These are phyloP conservation scores for Miniopterus natalensis DNA, from an alignment of 2,113 vertebrate genomes.

Conservation along the genomic window DNA sequence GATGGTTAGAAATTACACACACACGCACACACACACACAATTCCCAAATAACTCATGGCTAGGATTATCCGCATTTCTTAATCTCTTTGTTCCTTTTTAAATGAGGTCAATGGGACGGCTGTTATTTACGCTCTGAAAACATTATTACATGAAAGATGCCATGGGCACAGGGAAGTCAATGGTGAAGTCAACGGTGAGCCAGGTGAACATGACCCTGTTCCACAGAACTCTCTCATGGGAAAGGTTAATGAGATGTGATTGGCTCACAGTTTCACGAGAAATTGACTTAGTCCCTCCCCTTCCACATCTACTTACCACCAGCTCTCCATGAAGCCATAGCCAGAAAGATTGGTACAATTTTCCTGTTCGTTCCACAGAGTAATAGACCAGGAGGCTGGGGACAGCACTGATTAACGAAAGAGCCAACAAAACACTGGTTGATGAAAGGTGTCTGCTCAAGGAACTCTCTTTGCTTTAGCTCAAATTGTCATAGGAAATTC, in stretches of 20 bases:
- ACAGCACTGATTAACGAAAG: neutral
- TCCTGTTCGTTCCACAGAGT: neutral
- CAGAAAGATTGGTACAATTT: neutral
- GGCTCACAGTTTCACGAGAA: neutral
- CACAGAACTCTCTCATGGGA: neutral
- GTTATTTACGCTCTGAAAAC: neutral
- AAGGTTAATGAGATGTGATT: neutral
- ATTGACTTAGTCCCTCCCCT: neutral
- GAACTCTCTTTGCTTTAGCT: neutral
- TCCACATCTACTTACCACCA: neutral
- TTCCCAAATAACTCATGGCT: neutral
- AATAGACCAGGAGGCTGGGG: neutral
- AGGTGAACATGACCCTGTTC: neutral
- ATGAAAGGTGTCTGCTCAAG: neutral
- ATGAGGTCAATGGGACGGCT: neutral
- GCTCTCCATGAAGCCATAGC: neutral
- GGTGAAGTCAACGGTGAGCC: neutral
- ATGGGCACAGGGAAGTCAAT: neutral
- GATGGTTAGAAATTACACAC: neutral
- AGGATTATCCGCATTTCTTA: neutral
- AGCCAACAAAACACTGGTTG: neutral
- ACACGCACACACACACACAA: neutral
- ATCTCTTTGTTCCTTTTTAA: constrained; percentile 34
- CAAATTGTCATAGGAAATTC: neutral
- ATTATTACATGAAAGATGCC: neutral